Evolutionary conservation across 1,140 invertebrate genomes (phyloP).

Genomic region (Bathynomus jamesi): DNA sequence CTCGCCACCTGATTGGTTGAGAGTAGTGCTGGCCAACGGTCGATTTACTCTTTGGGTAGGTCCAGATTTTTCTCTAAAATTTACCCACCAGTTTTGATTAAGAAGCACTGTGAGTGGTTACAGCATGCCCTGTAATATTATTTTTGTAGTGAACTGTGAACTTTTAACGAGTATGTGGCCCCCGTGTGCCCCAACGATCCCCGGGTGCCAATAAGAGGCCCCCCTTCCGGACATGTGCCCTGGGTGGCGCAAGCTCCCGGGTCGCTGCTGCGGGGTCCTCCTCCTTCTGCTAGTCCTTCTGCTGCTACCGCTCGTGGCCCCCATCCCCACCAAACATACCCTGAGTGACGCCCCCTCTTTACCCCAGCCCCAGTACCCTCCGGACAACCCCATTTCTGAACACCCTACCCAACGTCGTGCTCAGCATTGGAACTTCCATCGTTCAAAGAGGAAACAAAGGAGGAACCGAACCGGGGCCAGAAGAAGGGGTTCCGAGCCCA

Average conservation of each 20-base stretch:
- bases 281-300: neutral
- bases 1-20: neutral
- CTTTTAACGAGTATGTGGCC: neutral
- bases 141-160: neutral
- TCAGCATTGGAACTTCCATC: neutral
- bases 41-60: neutral
- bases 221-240: neutral
- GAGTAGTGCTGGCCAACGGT: neutral
- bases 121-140: neutral
- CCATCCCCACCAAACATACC: neutral
- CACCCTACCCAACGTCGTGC: neutral
- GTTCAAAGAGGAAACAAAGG: neutral
- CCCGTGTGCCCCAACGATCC: neutral
- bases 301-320: neutral
- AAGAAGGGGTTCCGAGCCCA: neutral
- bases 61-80: neutral
- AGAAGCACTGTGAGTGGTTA: neutral
- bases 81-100: neutral
- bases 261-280: neutral
- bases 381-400: neutral
- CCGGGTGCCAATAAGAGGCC: neutral
- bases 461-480: neutral
- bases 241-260: neutral
- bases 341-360: neutral
- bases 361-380: neutral